Conservation (phyloP, 2,113 vertebrate genomes). For the Nansenia antarctica region DNA sequence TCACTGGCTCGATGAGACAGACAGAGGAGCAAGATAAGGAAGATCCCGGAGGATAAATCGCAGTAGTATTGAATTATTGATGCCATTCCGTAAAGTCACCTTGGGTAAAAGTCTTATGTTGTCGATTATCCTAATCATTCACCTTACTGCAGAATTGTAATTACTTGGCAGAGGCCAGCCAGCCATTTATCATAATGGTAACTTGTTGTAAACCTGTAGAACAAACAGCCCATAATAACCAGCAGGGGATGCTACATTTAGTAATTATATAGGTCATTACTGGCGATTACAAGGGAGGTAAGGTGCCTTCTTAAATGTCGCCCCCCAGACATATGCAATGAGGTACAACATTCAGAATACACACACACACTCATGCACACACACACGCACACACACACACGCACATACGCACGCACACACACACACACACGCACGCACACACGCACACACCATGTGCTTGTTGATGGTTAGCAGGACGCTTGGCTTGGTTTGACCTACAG, state of each 20-base stretch:
- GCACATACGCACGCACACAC: background rate
- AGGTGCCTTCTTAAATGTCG: conserved; percentile 51
- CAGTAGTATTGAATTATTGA: conserved; percentile 33
- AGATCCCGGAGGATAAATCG: conserved; percentile 5
- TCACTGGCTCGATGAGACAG: background rate
- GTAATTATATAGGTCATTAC: background rate
- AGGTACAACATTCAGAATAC: too few species aligned
- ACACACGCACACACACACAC: conserved; percentile 5
- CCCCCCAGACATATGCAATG: conserved; percentile 7
- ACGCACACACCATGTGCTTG: background rate
- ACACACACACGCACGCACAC: background rate
- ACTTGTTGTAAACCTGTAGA: background rate
- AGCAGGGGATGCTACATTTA: background rate
- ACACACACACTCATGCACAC: conserved; percentile 1
- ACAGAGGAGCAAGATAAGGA: background rate
- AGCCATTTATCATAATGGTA: background rate
- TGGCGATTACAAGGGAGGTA: background rate
- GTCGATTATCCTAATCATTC: conserved; percentile 5
- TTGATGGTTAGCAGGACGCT: background rate
- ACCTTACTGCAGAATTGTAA: background rate
- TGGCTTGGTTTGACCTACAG: too few species aligned
- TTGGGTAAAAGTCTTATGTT: conserved; percentile 19
- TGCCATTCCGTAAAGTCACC: conserved; percentile 33
- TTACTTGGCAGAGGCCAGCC: background rate
- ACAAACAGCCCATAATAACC: background rate